phyloP scores from a whole-genome alignment of 1,140 invertebrate species.

The Adelges cooleyi region DNA sequence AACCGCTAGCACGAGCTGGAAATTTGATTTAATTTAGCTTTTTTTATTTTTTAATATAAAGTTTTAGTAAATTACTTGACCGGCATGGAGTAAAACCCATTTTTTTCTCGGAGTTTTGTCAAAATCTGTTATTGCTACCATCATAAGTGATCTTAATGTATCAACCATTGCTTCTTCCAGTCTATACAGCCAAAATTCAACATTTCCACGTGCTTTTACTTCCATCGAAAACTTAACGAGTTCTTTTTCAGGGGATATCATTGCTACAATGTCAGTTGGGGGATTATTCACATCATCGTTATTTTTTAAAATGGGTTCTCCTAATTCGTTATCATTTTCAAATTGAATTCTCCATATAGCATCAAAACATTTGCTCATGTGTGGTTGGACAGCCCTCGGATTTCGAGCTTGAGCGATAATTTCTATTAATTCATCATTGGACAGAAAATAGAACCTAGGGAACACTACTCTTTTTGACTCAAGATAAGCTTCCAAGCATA shows the following conservation, averaged over 20 bases:
- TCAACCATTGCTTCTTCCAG: constrained; percentile 76
- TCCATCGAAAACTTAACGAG: constrained; percentile 47
- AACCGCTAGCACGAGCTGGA: constrained; percentile 52
- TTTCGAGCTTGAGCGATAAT: constrained; percentile 95
- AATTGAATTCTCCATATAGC: constrained; percentile 49
- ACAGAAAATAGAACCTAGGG: constrained; percentile 93
- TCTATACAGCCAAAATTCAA: constrained; percentile 79
- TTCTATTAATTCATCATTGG: constrained; percentile 91
- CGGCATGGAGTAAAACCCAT: constrained; percentile 50
- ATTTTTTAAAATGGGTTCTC: background rate
- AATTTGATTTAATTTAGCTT: background rate
- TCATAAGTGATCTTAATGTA: constrained; percentile 60
- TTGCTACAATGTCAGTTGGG: constrained; percentile 68
- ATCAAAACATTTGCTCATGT: constrained; percentile 82
- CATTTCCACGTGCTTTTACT: constrained; percentile 71
- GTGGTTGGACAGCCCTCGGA: constrained; percentile 80
- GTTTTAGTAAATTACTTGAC: constrained; percentile 46
- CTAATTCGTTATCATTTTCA: constrained; percentile 29
- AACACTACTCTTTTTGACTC: constrained; percentile 92
- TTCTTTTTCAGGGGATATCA: constrained; percentile 78
- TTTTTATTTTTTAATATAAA: too few species aligned
- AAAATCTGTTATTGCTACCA: constrained; percentile 53
- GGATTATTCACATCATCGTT: constrained; percentile 30
- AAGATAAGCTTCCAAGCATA: constrained; percentile 85
- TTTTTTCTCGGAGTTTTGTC: constrained; percentile 43